Evolutionary conservation across 2,113 vertebrate species (phyloP), one percentile per base, ranked within the genome.

Genomic region (Epinephelus lanceolatus): DNA sequence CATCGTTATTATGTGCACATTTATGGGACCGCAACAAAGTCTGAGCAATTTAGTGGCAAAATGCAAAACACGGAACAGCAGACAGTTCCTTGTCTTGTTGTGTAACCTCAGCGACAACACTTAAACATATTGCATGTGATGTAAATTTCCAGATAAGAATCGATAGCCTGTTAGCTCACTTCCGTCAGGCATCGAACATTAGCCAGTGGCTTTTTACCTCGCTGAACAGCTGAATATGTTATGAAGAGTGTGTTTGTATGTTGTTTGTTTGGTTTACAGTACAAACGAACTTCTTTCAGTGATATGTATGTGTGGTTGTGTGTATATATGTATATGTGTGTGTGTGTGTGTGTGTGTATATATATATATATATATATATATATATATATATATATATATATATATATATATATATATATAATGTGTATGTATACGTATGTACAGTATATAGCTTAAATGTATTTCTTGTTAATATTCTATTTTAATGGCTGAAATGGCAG

Each of bases 101-200:
- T 71, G 14, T 45, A 45, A 12, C 9, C 42, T 45, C 19, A 8
- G 25, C 6, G 10, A 18, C 8, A 40, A 23, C 15, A 21, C 40
- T 12, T 23, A 2, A 19, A 23, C 47, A 40, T 5, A n/a, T 12
- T 25, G 25, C 37, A 33, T 27, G 59, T 72, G n/a, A 42, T 72
- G 40, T 17, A 14, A 1, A 51, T 53, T 10, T 62, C 2, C 12
- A 72, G 3, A 17, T 3, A 49, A 30, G n/a, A 33, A 21, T n/a
- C 19, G 21, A 51, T 85, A 83, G 85, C 85, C 12, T 75, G 30
- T 9, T 25, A 70, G 76, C 82, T 85, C 37, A 61, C 79, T 51
- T 37, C 47, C 37, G 53, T 23, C 2, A 12, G 23, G 2, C 5
- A 42, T 40, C 65, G 4, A 51, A 18, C 49, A 5, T 51, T 67